Conservation (phyloP, 2,888 invertebrate genomes). For the Drosophila anceps region DNA sequence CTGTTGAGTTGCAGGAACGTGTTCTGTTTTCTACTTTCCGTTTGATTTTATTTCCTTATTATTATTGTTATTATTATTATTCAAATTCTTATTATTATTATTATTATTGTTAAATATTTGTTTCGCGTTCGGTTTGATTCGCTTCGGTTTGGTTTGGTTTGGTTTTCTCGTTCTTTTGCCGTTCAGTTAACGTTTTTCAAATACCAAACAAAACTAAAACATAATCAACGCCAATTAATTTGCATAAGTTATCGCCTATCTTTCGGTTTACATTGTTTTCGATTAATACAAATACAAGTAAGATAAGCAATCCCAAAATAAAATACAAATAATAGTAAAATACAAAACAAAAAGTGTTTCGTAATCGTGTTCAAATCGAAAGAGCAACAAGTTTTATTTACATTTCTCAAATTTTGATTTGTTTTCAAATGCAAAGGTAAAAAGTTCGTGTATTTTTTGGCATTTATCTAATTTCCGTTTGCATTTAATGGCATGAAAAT, state of each 20-base stretch:
- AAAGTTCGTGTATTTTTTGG: constrained; percentile 3
- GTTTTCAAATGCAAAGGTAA: constrained; percentile 26
- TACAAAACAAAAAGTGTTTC: constrained; percentile 64
- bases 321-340: constrained; percentile 4
- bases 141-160: constrained; percentile 61
- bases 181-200: constrained; percentile 45
- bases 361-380: constrained; percentile 63
- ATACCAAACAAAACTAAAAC: constrained; percentile 41
- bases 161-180: constrained; percentile 58
- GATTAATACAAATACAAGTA: constrained; percentile 48
- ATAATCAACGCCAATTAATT: constrained; percentile 33
- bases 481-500: constrained; percentile 6
- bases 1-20: constrained; percentile 85
- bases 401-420: constrained; percentile 12
- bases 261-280: constrained; percentile 50
- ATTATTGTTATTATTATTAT: constrained; percentile 83
- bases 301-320: constrained; percentile 14
- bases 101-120: constrained; percentile 68
- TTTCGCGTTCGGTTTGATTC: constrained; percentile 68
- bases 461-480: constrained; percentile 55
- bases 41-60: constrained; percentile 85
- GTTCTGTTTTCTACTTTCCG: constrained; percentile 85
- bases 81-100: constrained; percentile 79
- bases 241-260: constrained; percentile 47
- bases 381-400: constrained; percentile 55